Evolutionary conservation across 2,797 vertebrate species (phyloP).

Genomic region (Pipistrellus pipistrellus): DNA sequence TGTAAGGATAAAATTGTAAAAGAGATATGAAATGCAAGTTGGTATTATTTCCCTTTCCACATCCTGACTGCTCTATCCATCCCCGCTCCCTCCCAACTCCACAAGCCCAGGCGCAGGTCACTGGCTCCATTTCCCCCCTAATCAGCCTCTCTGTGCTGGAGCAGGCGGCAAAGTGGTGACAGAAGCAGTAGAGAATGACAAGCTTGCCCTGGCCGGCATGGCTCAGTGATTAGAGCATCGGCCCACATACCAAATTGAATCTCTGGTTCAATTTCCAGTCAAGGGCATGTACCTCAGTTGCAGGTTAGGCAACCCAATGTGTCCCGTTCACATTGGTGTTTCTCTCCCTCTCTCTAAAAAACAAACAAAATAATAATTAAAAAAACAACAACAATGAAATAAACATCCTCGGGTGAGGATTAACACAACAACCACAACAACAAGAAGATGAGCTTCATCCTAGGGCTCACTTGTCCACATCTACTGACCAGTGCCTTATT

Average conservation of each 20-base stretch:
- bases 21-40: background rate
- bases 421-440: too few species aligned
- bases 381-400: too few species aligned
- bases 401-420: too few species aligned
- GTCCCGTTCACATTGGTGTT: too few species aligned
- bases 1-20: conserved; percentile 27
- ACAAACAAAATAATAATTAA: too few species aligned
- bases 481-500: background rate
- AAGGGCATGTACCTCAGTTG: too few species aligned
- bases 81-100: background rate
- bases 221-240: too few species aligned
- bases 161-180: background rate
- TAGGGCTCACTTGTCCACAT: background rate
- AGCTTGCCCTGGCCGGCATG: too few species aligned
- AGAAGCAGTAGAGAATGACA: background rate
- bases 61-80: background rate
- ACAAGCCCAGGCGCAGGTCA: background rate
- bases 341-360: too few species aligned
- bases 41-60: background rate
- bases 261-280: too few species aligned
- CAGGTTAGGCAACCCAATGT: too few species aligned
- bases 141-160: background rate
- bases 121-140: background rate
- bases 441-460: background rate
- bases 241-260: too few species aligned